Base-by-base conservation (phyloP, 2,888 invertebrate genomes). In the Coremacera marginata region DNA sequence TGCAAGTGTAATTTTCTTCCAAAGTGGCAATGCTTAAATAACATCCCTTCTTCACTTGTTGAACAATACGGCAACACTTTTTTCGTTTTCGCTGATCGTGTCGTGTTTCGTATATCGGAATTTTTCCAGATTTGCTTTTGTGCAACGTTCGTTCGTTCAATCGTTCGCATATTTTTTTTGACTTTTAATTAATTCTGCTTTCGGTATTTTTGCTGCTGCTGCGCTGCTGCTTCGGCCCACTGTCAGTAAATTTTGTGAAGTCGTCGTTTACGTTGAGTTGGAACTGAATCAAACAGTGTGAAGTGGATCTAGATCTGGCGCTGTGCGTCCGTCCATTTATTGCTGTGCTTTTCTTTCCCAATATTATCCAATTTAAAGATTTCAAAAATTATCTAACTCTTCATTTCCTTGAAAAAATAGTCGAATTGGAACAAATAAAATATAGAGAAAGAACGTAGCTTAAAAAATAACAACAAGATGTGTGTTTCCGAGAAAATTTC, bases 191-290 rank as follows among this genome's bases (percentile, higher is more conserved):
- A 51, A 49, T 22, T 51, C 68, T 68, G 49, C 68, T 51, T 68
- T 49, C 68, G 68, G 34, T 25, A 34, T 49, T 16, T 68, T 34
- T 14, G 27, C 79, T 76, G 81, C 76, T 79, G 80, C 77, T 55
- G 75, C 75, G 75, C 60, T 71, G 70, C 51, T 55, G 37, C 22
- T 22, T n/a, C 67, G 67, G 37, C 67, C 67, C 67, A 67, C 67
- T 67, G 67, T 34, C 67, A 67, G 19, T 67, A 19, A 44, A 22
- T 67, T 19, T 44, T 9, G 19, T 22, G 52, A 34, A 19, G 37
- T 37, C n/a, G 11, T 16, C 51, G 68, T 51, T 22, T 22, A 44
- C 49, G 49, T 49, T 25, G 49, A 49, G 8, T 25, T 49, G 22
- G 49, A 49, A 19, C 27, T 19, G 11, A 68, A 25, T 51, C 49